These are phyloP conservation scores for Bombycilla garrulus DNA, from an alignment of 2,113 vertebrate genomes.

Conservation along the genomic window DNA sequence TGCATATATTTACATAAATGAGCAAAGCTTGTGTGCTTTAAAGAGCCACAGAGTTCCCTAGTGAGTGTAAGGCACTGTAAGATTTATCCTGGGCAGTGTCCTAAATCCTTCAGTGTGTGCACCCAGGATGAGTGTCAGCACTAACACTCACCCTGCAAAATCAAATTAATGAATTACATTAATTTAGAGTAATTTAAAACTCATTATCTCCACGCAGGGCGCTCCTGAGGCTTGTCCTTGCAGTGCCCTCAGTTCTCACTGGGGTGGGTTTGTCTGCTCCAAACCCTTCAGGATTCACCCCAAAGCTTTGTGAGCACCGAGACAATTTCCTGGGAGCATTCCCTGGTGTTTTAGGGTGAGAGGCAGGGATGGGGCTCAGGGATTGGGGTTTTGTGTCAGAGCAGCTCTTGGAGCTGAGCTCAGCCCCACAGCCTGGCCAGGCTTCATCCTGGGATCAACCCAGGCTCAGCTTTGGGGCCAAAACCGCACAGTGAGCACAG, in stretches of 20 bases:
- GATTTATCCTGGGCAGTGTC: neutral
- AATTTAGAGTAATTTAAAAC: neutral
- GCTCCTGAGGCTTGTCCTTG: slow-evolving; percentile 83
- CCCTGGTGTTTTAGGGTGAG: neutral
- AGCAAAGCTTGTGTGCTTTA: neutral
- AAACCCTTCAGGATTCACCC: slow-evolving; percentile 87
- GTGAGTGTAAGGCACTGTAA: neutral
- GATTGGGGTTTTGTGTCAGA: neutral
- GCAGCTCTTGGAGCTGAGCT: neutral
- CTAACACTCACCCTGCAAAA: neutral
- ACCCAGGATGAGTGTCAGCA: neutral
- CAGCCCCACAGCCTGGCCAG: neutral
- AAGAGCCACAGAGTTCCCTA: neutral
- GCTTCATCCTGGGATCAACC: accelerated
- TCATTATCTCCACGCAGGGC: slow-evolving; percentile 44
- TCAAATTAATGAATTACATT: neutral
- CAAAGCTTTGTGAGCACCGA: slow-evolving; percentile 86
- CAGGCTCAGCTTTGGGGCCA: accelerated
- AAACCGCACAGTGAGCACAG: accelerated
- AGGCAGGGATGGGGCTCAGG: neutral
- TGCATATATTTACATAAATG: slow-evolving; percentile 13
- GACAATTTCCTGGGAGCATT: slow-evolving; percentile 75
- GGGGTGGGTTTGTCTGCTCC: slow-evolving; percentile 89
- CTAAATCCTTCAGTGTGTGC: neutral
- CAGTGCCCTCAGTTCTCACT: slow-evolving; percentile 85